Conservation (phyloP, 2,888 invertebrate species). For the Calameuta filiformis region DNA sequence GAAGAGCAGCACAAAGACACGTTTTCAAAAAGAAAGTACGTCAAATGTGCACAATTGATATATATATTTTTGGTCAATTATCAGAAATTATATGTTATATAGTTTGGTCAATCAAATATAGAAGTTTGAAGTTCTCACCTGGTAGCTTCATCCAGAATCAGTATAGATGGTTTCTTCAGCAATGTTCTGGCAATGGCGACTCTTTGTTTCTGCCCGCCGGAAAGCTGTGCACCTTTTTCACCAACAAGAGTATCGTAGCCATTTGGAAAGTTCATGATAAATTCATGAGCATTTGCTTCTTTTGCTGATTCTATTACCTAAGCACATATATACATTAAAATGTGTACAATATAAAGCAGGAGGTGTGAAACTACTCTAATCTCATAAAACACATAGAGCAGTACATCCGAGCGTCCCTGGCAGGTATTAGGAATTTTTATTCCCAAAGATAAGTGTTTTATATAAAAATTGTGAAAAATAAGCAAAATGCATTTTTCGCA, state of each 20-base stretch:
- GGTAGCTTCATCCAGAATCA: slow-evolving; percentile 95
- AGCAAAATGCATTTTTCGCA: not conserved
- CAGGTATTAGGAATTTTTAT: too few species aligned
- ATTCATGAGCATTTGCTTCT: slow-evolving; percentile 92
- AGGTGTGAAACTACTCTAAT: too few species aligned
- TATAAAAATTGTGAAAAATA: not conserved
- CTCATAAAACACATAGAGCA: too few species aligned
- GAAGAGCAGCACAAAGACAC: too few species aligned
- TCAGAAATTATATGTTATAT: too few species aligned
- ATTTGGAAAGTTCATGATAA: slow-evolving; percentile 82
- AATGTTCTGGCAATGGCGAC: slow-evolving; percentile 95
- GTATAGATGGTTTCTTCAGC: slow-evolving; percentile 87
- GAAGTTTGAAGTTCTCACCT: slow-evolving; percentile 69
- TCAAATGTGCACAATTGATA: too few species aligned
- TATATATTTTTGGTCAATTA: too few species aligned
- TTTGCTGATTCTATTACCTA: slow-evolving; percentile 83
- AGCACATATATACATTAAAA: too few species aligned
- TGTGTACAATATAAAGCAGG: too few species aligned
- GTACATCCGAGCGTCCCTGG: too few species aligned
- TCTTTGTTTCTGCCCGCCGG: slow-evolving; percentile 95
- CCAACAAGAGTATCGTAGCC: slow-evolving; percentile 90
- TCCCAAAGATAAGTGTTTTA: not conserved
- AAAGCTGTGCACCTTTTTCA: slow-evolving; percentile 90
- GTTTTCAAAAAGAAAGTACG: too few species aligned
- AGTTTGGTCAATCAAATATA: not conserved